phyloP scores from a whole-genome alignment of 35 echinoderm and acorn worm genomes.

The Chiridota heheva region DNA sequence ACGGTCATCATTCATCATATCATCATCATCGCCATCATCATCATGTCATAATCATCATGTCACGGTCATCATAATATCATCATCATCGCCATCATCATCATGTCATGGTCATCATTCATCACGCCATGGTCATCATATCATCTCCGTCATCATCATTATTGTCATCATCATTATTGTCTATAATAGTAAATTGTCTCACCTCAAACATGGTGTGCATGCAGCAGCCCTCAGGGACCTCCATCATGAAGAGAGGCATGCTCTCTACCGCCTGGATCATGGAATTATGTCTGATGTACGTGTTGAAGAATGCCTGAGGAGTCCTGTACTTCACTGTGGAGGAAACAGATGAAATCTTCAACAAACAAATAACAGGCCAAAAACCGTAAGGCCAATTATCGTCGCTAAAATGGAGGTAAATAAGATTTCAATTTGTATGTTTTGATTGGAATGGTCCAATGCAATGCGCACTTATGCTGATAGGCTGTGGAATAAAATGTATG shows the following conservation, averaged over 20 bases:
- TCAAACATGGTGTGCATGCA: slow-evolving; percentile 86
- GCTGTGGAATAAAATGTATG: too few relatives aligned
- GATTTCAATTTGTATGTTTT: too few relatives aligned
- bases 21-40: too few relatives aligned
- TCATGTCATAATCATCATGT: too few relatives aligned
- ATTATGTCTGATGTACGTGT: slow-evolving; percentile 62
- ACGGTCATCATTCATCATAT: too few relatives aligned
- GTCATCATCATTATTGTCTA: background rate
- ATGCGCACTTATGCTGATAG: too few relatives aligned
- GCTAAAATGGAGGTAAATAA: too few relatives aligned
- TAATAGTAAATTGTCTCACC: slow-evolving; percentile 35
- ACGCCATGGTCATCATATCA: too few relatives aligned
- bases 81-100: too few relatives aligned
- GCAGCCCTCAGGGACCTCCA: slow-evolving; percentile 94
- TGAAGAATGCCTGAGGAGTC: slow-evolving; percentile 82
- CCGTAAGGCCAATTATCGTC: background rate
- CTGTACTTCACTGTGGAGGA: slow-evolving; percentile 71
- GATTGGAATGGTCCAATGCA: too few relatives aligned
- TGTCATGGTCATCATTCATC: too few relatives aligned
- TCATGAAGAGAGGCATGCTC: slow-evolving; percentile 58
- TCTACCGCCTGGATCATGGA: slow-evolving; percentile 74
- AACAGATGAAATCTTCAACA: background rate
- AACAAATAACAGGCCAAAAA: background rate
- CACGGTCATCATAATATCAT: too few relatives aligned
- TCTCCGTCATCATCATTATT: background rate